These are phyloP conservation scores for Calephelis perditalis DNA, from an alignment of 2,888 invertebrate species.

Conservation along the genomic window DNA sequence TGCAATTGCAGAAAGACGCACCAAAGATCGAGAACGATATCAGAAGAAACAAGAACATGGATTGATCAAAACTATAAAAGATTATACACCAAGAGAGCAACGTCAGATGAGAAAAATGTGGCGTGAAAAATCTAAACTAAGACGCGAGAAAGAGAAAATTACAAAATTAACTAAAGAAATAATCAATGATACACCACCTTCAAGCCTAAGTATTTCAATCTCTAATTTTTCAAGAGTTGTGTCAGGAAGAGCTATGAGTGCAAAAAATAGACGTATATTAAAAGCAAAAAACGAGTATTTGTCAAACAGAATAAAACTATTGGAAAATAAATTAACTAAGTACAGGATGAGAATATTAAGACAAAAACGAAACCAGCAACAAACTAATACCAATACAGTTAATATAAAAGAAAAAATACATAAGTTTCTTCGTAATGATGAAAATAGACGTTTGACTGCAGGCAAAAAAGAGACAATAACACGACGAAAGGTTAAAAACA, in stretches of 20 bases:
- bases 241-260: background rate
- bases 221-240: background rate
- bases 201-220: background rate
- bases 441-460: no score
- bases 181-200: slow-evolving; percentile 12
- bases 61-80: no score
- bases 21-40: no score
- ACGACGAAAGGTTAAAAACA: no score
- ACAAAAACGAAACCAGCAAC: background rate
- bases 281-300: background rate
- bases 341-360: background rate
- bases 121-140: no score
- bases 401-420: background rate
- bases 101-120: no score
- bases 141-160: no score
- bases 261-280: background rate
- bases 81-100: no score
- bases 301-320: background rate
- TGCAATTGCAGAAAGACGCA: no score
- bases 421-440: slow-evolving; percentile 9
- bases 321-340: background rate
- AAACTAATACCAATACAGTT: background rate
- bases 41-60: no score
- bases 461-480: no score
- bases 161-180: no score